phyloP scores from a whole-genome alignment of 2,888 invertebrate species.

The Hirtodrosophila duncani region DNA sequence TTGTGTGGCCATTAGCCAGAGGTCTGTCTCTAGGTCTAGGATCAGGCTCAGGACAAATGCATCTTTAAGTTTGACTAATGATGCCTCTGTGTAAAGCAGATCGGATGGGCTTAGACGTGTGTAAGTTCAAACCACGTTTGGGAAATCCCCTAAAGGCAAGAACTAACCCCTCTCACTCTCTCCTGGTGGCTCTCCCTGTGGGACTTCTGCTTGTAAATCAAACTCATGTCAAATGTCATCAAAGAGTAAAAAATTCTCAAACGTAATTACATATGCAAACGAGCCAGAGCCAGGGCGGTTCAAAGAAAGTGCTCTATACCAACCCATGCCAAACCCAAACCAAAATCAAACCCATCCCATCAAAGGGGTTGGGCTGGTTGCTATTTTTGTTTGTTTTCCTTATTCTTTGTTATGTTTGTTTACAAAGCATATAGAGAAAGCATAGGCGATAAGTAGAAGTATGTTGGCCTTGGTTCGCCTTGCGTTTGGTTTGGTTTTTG shows the following conservation, averaged over 20 bases:
- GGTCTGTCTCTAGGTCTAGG: conserved; percentile 53
- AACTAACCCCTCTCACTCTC: conserved; percentile 1
- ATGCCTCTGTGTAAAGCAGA: conserved; percentile 41
- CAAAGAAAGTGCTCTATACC: not conserved
- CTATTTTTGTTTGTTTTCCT: conserved; percentile 22
- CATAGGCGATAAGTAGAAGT: conserved; percentile 40
- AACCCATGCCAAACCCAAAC: conserved; percentile 5
- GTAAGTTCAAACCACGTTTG: conserved; percentile 67
- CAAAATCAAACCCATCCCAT: conserved; percentile 18
- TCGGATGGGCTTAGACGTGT: conserved; percentile 40
- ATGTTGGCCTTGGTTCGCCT: conserved; percentile 12
- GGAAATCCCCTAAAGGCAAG: too few relatives aligned
- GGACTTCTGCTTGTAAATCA: conserved; percentile 66
- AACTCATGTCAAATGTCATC: conserved; percentile 69
- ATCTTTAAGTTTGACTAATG: conserved; percentile 70
- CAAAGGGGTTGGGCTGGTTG: conserved; percentile 22
- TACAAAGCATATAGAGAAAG: too few relatives aligned
- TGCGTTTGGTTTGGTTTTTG: conserved; percentile 21
- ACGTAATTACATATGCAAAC: conserved; percentile 71
- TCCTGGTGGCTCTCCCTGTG: conserved; percentile 5
- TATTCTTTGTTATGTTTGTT: conserved; percentile 21
- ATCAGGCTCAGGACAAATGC: conserved; percentile 50
- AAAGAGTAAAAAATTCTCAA: conserved; percentile 63
- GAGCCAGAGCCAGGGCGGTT: conserved; percentile 34
- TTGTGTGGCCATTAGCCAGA: conserved; percentile 44